Evolutionary conservation across 2,888 invertebrate genomes (phyloP).

Genomic region (Nemurella pictetii): DNA sequence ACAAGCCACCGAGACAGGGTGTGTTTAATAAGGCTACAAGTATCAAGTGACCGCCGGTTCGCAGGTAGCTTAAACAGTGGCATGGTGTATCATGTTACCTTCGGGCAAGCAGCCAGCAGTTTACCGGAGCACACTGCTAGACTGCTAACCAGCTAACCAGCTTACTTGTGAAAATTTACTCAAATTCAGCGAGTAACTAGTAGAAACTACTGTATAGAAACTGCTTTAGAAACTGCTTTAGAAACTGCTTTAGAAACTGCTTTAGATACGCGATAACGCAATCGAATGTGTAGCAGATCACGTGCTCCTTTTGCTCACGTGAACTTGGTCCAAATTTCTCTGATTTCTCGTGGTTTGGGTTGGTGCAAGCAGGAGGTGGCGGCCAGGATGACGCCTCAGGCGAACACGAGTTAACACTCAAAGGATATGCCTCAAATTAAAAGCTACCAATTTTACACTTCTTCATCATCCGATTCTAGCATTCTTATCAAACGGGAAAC

Average conservation of each 20-base stretch:
- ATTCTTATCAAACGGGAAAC: too few relatives aligned
- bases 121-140: not conserved
- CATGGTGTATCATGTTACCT: not conserved
- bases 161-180: not conserved
- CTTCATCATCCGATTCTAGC: not conserved
- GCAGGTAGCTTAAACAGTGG: constrained; percentile 22
- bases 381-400: not conserved
- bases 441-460: not conserved
- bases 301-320: not conserved
- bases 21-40: not conserved
- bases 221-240: not conserved
- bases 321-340: not conserved
- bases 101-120: not conserved
- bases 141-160: not conserved
- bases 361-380: not conserved
- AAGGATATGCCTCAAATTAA: not conserved
- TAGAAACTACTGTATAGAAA: not conserved
- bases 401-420: not conserved
- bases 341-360: too few relatives aligned
- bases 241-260: not conserved
- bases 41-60: not conserved
- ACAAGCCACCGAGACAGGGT: not conserved
- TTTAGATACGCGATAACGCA: not conserved
- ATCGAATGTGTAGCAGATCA: too few relatives aligned
- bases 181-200: not conserved